Evolutionary conservation across 2,888 invertebrate genomes (phyloP).

Genomic region (Minunthozetes semirufus): DNA sequence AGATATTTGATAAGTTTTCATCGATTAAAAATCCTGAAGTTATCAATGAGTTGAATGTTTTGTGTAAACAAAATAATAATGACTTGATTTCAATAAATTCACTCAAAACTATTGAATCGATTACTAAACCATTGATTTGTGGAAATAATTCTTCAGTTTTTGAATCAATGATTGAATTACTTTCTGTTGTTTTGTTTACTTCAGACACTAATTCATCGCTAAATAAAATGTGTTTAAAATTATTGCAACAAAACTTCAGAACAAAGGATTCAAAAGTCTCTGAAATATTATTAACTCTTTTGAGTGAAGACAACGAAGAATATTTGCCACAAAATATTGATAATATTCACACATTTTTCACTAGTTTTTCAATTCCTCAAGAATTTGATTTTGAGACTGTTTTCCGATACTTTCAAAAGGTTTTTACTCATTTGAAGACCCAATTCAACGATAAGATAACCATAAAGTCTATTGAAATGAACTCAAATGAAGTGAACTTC

Average conservation of each 20-base stretch:
- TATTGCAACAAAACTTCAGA: slow-evolving; percentile 12
- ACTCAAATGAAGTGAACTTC: slow-evolving; percentile 13
- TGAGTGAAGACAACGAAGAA: background rate
- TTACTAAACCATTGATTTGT: background rate
- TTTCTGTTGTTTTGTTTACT: slow-evolving; percentile 4
- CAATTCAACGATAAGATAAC: background rate
- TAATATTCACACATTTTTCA: background rate
- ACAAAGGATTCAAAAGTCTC: background rate
- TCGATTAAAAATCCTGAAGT: background rate
- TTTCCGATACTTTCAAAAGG: background rate
- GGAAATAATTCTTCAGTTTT: background rate
- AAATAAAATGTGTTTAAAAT: slow-evolving; percentile 24
- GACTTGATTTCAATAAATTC: slow-evolving; percentile 13
- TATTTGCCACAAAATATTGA: background rate
- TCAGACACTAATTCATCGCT: slow-evolving; percentile 16
- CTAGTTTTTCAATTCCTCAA: background rate
- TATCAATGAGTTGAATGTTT: background rate
- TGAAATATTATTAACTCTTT: background rate
- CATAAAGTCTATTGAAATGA: background rate
- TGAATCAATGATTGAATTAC: background rate
- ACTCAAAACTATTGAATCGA: slow-evolving; percentile 1
- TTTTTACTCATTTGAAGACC: slow-evolving; percentile 14
- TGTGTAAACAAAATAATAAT: background rate
- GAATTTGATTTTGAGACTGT: slow-evolving; percentile 4
- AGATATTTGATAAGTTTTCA: slow-evolving; percentile 2